Percentiles rank a stretch among this genome's conserved stretches.
phyloP scores from a whole-genome alignment of 2,888 invertebrate genomes.

The Ctenicera cuprea region DNA sequence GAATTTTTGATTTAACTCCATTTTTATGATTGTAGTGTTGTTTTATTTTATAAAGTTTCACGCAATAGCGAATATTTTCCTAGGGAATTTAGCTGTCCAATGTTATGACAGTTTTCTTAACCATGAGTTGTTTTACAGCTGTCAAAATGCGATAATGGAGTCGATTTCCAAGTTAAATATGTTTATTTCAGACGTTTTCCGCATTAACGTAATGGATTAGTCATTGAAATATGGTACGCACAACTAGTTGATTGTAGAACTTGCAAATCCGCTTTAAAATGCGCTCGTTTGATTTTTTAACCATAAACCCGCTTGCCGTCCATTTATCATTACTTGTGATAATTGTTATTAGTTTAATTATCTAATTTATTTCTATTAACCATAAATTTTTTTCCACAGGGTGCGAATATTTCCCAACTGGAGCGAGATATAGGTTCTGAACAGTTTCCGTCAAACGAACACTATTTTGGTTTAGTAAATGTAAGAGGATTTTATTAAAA shows the following conservation, averaged over 20 bases:
- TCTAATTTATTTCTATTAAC: conserved; percentile 53
- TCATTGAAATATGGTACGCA: conserved; percentile 69
- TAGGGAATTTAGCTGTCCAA: conserved; percentile 37
- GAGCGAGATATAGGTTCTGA: conserved; percentile 99
- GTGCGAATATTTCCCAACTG: conserved; percentile 99
- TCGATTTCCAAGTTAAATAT: conserved; percentile 68
- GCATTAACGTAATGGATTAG: conserved; percentile 72
- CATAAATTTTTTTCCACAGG: conserved; percentile 77
- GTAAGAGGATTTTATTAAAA: conserved; percentile 73
- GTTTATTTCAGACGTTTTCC: conserved; percentile 69
- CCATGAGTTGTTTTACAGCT: conserved; percentile 64
- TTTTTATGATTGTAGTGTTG: too few relatives aligned
- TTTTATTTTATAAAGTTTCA: too few relatives aligned
- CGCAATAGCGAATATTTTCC: background rate
- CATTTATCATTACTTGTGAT: conserved; percentile 25
- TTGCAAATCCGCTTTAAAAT: background rate
- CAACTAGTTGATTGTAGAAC: conserved; percentile 15
- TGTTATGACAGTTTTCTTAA: conserved; percentile 52
- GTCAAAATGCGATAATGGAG: conserved; percentile 72
- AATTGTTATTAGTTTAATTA: conserved; percentile 49
- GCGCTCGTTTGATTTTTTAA: conserved; percentile 27
- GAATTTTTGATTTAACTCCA: too few relatives aligned
- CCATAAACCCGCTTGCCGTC: conserved; percentile 37
- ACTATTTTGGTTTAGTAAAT: conserved; percentile 99
- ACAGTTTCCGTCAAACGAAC: conserved; percentile 98